Evolutionary conservation across 2,888 invertebrate species (phyloP).

Genomic region (Nesidiocoris tenuis): DNA sequence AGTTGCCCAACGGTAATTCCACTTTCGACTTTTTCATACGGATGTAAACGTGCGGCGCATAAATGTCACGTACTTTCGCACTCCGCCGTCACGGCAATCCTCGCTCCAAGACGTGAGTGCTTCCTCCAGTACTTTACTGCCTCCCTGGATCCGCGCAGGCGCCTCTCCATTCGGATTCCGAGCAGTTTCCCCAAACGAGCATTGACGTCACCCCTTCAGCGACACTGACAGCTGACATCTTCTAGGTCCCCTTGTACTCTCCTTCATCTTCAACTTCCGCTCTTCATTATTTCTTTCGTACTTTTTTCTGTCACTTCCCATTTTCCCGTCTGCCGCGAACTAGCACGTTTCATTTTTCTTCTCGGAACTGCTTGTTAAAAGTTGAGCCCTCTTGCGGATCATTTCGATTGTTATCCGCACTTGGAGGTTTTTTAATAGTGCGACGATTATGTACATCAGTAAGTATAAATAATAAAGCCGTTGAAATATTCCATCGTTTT

Average conservation of each 20-base stretch:
- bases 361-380: not conserved
- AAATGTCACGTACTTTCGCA: not conserved
- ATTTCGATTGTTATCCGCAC: not conserved
- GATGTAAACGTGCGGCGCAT: not conserved
- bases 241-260: not conserved
- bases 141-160: not conserved
- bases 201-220: not conserved
- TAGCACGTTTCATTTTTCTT: not conserved
- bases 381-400: not conserved
- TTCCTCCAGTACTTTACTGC: not conserved
- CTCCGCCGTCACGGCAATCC: not conserved
- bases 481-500: too few species aligned
- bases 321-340: not conserved
- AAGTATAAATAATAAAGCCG: too few species aligned
- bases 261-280: not conserved
- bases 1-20: too few species aligned
- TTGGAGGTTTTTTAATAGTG: too few species aligned
- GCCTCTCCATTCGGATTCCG: not conserved
- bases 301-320: not conserved
- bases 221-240: not conserved
- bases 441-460: too few species aligned
- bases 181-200: not conserved
- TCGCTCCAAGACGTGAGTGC: not conserved
- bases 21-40: not conserved
- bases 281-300: not conserved